Base-by-base conservation (phyloP, 2,888 invertebrate genomes). In the Heliothis peltigera region DNA sequence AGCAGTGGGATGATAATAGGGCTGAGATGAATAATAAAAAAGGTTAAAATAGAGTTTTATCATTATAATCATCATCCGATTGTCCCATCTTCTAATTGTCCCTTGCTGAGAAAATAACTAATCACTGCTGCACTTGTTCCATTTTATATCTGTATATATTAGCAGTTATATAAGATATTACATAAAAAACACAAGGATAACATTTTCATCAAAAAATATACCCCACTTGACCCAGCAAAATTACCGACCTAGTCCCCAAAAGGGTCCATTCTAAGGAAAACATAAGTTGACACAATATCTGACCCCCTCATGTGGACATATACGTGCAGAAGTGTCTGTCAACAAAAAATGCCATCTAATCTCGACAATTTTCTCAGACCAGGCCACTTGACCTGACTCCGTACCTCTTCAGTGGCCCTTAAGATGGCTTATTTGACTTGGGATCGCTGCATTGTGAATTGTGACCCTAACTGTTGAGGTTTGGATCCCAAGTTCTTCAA, bases 391-490 rank as follows among this genome's bases (percentile, higher is more conserved):
- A 86, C 86, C 83, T 79, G 71, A 55, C 83, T 82, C 73, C 70
- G 49, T 70, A 69, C 72, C 68, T 67, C 82, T 86, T 70, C 77
- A 75, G 72, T 18, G 67, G 59, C 79, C 70, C 80, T 81, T 75
- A 73, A 79, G 70, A 75, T 66, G 73, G 81, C 77, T 83, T 86
- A 84, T 87, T 86, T 85, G 82, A 84, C 82, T 83, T 82, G 70
- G 78, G 77, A 82, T 77, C 68, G 73, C 73, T 81, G 83, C 82
- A 85, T 84, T 86, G 86, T 85, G 79, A 76, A 85, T 84, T 86
- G 86, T 85, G 79, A 76, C 72, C 75, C 64, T 32, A 64, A 64
- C 68, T 60, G 66, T 54, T 25, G 53, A 49, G 47, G 56, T 19
- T 46, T 46, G 55, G 21, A 32, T 42, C 59, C 51, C 28, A 32